Evolutionary conservation across 2,888 invertebrate genomes (phyloP), one percentile per base, ranked within the genome.

Genomic region (Andrena marginata): DNA sequence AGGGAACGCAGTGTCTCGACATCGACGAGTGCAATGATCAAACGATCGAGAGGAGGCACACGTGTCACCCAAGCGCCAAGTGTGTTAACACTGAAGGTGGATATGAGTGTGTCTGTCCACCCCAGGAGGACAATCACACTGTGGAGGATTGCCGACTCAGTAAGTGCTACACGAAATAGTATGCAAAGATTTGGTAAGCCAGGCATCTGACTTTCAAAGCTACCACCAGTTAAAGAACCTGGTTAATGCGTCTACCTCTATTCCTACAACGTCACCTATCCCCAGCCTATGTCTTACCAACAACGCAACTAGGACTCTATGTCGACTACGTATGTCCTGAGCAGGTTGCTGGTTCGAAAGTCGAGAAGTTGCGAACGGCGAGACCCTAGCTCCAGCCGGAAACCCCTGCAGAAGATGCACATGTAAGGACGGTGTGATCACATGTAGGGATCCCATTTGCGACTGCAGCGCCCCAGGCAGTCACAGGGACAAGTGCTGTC

Each of bases 11-110:
- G 86, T 97, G 97, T 91, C 95, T 96, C 95, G 98, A 98, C 95
- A 96, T 98, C 76, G 96, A 98, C 94, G 98, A 98, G 94, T 98
- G 98, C 93, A 95, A 95, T 90, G 96, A 96, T 91, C 96, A 96
- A 56, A 95, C 95, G 62, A 88, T 90, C 82, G 93, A 93, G 80
- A 92, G 90, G 84, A 95, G 95, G 88, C 97, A 97, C 94, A 97
- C 97, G 81, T 98, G 98, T 93, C 97, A 97, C 93, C 95, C 96
- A 63, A 96, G 96, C 89, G 97, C 97, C 87, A 95, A 95, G 88
- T 98, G 98, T 94, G 95, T 97, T 88, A 98, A 98, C 94, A 96
- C 95, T 8, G 96, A 97, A 65, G 98, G 98, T 67, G 96, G 97
- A 74, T 98, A 97, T 94, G 95, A 95, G 90, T 98, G 98, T 94